Conservation (phyloP, 2,113 vertebrate genomes). For the Phyllopteryx taeniolatus region DNA sequence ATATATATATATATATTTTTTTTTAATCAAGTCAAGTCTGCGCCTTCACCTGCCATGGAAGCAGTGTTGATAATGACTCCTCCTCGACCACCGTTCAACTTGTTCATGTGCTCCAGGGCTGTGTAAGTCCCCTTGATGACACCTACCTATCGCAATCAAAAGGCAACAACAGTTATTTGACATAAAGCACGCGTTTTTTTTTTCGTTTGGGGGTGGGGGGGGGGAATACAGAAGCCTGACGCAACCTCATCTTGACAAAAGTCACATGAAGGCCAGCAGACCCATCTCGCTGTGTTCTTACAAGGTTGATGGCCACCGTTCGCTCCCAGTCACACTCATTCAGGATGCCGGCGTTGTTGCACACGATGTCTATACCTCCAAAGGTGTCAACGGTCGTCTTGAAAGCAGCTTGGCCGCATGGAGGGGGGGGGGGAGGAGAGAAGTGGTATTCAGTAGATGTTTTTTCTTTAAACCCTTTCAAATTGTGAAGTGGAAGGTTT, state of each 20-base stretch:
- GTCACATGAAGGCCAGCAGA: neutral
- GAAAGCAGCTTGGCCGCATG: conserved; percentile 56
- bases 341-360: conserved; percentile 75
- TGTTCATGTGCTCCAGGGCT: conserved; percentile 73
- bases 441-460: no score
- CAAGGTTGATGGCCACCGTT: conserved; percentile 68
- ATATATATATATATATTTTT: no score
- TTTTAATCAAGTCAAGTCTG: neutral
- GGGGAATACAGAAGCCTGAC: neutral
- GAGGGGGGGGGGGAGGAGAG: no score
- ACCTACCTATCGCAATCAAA: conserved; percentile 40
- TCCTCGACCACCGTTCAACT: conserved; percentile 61
- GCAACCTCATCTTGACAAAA: neutral
- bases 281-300: conserved; percentile 30
- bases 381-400: conserved; percentile 54
- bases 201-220: neutral
- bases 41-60: conserved; percentile 63
- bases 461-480: no score
- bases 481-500: no score
- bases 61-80: conserved; percentile 69
- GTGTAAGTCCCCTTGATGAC: conserved; percentile 67
- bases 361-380: conserved; percentile 67
- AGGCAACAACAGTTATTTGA: neutral
- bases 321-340: conserved; percentile 69
- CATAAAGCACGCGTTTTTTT: neutral